Conservation (phyloP, 2,797 vertebrate genomes). For the Enteromius radiatus region DNA sequence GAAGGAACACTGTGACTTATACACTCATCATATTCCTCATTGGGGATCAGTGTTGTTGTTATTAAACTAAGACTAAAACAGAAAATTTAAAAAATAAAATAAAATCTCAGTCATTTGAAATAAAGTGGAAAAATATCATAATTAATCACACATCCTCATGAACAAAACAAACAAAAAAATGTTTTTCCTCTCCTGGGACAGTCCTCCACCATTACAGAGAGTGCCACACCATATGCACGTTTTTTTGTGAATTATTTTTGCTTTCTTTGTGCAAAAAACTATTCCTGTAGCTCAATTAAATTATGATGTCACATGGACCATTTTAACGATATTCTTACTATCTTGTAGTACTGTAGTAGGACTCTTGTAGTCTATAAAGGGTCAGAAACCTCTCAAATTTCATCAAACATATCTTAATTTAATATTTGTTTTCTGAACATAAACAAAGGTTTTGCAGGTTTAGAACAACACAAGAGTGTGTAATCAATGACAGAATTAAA, state of each 20-base stretch:
- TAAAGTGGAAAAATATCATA: background rate
- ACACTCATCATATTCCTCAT: background rate
- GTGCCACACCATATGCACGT: background rate
- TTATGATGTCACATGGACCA: background rate
- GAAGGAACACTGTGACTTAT: slow-evolving; percentile 7
- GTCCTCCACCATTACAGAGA: background rate
- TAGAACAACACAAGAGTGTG: background rate
- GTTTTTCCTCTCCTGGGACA: background rate
- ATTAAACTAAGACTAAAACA: background rate
- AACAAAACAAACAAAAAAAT: too few relatives aligned
- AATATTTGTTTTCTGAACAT: background rate
- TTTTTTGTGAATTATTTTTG: background rate
- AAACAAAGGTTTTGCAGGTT: background rate
- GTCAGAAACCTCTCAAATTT: background rate
- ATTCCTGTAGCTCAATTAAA: background rate
- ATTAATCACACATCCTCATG: too few relatives aligned
- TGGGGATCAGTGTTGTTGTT: background rate
- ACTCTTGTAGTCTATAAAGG: background rate
- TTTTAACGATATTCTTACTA: background rate
- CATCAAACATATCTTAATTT: background rate
- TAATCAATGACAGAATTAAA: background rate
- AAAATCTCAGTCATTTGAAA: background rate
- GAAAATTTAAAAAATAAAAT: background rate
- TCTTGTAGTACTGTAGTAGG: background rate
- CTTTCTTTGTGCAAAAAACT: background rate